Percentiles rank a stretch among this genome's conserved stretches.
Conservation (phyloP, 2,888 invertebrate species). For the Agrochola macilenta region DNA sequence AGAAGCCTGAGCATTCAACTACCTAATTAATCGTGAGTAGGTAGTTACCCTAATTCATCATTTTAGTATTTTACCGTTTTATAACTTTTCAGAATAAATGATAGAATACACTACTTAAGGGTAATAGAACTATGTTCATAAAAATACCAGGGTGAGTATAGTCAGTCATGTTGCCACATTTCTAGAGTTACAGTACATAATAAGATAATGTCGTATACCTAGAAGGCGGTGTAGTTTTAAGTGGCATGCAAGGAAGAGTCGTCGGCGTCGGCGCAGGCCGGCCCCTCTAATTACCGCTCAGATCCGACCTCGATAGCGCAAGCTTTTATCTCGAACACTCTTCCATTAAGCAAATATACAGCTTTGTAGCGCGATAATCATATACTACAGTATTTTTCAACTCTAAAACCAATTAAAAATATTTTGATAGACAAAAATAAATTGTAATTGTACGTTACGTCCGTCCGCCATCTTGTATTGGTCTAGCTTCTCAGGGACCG, state of each 20-base stretch:
- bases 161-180: slow-evolving; percentile 55
- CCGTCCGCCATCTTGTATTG: slow-evolving; percentile 78
- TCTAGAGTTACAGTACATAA: slow-evolving; percentile 73
- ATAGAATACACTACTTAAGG: neutral
- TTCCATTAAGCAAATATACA: slow-evolving; percentile 91
- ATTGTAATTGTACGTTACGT: slow-evolving; percentile 81
- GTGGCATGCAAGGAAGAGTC: slow-evolving; percentile 85
- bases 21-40: neutral
- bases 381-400: slow-evolving; percentile 86
- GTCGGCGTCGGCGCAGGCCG: slow-evolving; percentile 66
- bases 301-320: slow-evolving; percentile 87
- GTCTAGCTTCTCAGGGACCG: slow-evolving; percentile 70
- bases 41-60: neutral
- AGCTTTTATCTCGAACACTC: slow-evolving; percentile 88
- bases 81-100: neutral
- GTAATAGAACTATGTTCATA: neutral
- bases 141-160: slow-evolving; percentile 19
- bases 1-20: neutral
- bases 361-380: slow-evolving; percentile 86
- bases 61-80: neutral
- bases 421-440: slow-evolving; percentile 89
- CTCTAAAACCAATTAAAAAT: slow-evolving; percentile 88
- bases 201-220: slow-evolving; percentile 75
- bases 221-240: slow-evolving; percentile 86
- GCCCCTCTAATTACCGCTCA: slow-evolving; percentile 86